Evolutionary conservation across 2,797 vertebrate genomes (phyloP).

Genomic region (Ficedula albicollis): DNA sequence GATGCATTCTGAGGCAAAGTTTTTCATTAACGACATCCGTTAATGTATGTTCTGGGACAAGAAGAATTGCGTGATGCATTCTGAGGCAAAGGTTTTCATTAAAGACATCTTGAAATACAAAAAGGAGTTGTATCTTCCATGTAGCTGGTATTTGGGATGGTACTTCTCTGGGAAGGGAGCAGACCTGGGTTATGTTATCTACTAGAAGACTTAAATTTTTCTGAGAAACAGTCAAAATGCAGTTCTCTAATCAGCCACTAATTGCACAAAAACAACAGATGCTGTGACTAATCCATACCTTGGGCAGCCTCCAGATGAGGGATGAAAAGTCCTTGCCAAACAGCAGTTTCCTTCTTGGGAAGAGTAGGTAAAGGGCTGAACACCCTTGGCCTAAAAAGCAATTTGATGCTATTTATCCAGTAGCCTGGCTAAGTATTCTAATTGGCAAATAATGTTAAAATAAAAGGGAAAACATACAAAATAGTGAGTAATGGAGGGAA

Average conservation of each 20-base stretch:
- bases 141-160: not conserved
- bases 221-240: not conserved
- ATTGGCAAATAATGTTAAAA: not conserved
- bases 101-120: not conserved
- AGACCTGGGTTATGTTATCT: not conserved
- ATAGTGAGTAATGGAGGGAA: not conserved
- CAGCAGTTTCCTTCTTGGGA: not conserved
- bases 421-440: not conserved
- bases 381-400: not conserved
- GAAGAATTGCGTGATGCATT: not conserved
- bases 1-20: not conserved
- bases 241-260: not conserved
- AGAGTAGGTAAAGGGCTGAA: not conserved
- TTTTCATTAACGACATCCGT: not conserved
- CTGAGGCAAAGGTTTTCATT: not conserved
- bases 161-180: not conserved
- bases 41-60: not conserved
- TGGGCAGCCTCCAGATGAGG: accelerated
- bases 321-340: not conserved
- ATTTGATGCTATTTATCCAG: not conserved
- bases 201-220: not conserved
- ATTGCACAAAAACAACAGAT: not conserved
- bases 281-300: not conserved
- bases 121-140: not conserved
- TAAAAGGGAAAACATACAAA: not conserved